Conservation (phyloP, 2,797 vertebrate genomes). For the Tragelaphus oryx region DNA sequence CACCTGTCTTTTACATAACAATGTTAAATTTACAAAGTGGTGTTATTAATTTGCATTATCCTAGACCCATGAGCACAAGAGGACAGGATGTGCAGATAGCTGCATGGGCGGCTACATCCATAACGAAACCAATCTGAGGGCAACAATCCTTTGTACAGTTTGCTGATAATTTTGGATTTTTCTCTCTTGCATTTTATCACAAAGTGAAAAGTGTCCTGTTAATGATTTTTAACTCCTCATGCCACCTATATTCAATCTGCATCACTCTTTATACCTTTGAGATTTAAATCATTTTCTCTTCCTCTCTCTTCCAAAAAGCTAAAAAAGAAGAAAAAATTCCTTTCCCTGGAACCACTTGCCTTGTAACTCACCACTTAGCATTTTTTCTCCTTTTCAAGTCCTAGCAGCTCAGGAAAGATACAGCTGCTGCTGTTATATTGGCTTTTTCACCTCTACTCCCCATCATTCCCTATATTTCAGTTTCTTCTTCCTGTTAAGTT, state of each 20-base stretch:
- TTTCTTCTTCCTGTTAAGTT: neutral
- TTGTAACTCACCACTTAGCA: neutral
- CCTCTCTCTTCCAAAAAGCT: neutral
- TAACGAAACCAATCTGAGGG: neutral
- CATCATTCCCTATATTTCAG: neutral
- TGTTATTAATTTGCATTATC: neutral
- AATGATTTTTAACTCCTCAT: neutral
- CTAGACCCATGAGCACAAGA: too few relatives aligned
- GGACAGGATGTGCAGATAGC: rapidly evolving
- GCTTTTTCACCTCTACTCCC: neutral
- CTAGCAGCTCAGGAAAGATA: neutral
- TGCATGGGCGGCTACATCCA: neutral
- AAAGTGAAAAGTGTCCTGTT: neutral
- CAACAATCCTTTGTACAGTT: neutral
- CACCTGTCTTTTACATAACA: neutral
- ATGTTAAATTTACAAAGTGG: neutral
- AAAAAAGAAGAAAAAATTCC: neutral
- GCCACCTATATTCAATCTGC: neutral
- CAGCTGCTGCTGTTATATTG: neutral
- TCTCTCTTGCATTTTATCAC: neutral
- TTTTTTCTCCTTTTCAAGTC: neutral
- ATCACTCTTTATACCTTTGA: neutral
- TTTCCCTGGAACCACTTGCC: neutral
- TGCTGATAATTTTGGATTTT: neutral
- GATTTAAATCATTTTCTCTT: neutral